A percentile compares a stretch with the other conserved stretches of the same genome.
phyloP scores from a whole-genome alignment of 2,888 invertebrate genomes.

The Drosophila mettleri region DNA sequence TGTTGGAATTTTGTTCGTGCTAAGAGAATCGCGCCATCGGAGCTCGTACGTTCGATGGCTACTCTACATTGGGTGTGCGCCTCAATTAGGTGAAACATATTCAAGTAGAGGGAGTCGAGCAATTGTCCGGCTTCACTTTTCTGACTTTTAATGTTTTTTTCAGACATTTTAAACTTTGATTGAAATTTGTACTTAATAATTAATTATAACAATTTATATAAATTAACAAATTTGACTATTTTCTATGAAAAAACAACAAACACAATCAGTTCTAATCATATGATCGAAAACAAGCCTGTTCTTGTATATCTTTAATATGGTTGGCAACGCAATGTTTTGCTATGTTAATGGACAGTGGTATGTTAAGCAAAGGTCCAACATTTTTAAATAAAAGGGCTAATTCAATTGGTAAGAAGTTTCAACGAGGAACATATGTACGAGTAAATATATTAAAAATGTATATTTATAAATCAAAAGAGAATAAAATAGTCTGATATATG shows the following conservation, averaged over 20 bases:
- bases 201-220: background rate
- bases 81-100: slow-evolving; percentile 90
- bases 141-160: slow-evolving; percentile 18
- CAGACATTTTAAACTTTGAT: slow-evolving; percentile 35
- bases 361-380: slow-evolving; percentile 16
- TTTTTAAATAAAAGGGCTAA: background rate
- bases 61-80: slow-evolving; percentile 89
- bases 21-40: slow-evolving; percentile 87
- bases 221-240: background rate
- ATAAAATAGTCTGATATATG: background rate
- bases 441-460: background rate
- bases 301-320: background rate
- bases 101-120: slow-evolving; percentile 89
- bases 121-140: slow-evolving; percentile 83
- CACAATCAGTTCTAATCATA: slow-evolving; percentile 37
- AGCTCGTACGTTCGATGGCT: slow-evolving; percentile 89
- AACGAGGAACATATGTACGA: background rate
- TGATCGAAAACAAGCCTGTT: slow-evolving; percentile 45
- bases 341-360: slow-evolving; percentile 19
- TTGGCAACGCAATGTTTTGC: slow-evolving; percentile 19
- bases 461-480: background rate
- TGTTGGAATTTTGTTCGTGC: slow-evolving; percentile 92
- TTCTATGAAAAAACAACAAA: slow-evolving; percentile 19
- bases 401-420: background rate
- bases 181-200: background rate